Base-by-base conservation (phyloP, 1,140 invertebrate species). In the Ruditapes philippinarum region DNA sequence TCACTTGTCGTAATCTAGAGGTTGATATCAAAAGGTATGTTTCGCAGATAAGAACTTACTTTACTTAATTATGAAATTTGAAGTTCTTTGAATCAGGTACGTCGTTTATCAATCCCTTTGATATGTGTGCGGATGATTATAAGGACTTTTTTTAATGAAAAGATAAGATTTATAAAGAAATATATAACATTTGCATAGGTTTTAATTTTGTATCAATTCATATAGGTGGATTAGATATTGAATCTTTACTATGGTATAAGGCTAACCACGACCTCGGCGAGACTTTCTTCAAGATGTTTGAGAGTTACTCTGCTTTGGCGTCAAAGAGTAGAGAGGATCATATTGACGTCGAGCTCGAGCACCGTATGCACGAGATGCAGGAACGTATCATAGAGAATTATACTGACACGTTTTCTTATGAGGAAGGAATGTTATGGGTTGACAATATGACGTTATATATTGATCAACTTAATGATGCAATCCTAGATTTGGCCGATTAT, bases 371-470 rank as follows among this genome's bases (percentile, higher is more conserved):
- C 5, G 49, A 11, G n/a, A 49, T 85, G 49, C 17, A 38, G 49
- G 4, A 54, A 31, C 38, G 76, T 38, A 70, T 84, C 14, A 45
- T 84, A 19, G 12, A 49, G 25, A 84, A 84, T 33, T 42, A 25
- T 11, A 57, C 49, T 19, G 49, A 60, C 1, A 33, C 31, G 4
- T 85, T 49, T 28, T 85, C 83, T 1, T n/a, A 12, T 5, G 22
- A 85, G 14, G n/a, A 74, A 2, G 65, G 28, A 12, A n/a, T 76
- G 22, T 0, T 51, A 4, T 85, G 83, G 83, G 14, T 85, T 7
- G 83, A 85, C 31, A 85, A 85, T 70, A 85, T 85, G 83, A 85
- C 83, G 22, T 38, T 45, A 74, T 85, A 85, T 42, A 73, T 85
- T 25, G 51, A 85, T 42, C 45, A 33, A 22, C 70, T 85, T 0